Evolutionary conservation across 2,113 vertebrate genomes (phyloP).

Genomic region (Aviceda subcristata): DNA sequence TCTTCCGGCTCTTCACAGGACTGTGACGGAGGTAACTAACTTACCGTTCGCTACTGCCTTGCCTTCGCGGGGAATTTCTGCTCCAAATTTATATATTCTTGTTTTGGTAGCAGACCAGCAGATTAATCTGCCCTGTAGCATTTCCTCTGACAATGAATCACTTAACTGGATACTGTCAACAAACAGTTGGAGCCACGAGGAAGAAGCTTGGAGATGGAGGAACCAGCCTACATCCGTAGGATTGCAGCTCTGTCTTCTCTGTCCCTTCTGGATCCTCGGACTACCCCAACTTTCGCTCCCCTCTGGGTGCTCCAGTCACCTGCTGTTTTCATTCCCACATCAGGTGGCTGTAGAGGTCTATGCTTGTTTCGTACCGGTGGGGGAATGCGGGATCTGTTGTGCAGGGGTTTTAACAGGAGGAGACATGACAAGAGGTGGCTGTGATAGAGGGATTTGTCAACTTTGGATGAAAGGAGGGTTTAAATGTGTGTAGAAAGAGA

Average conservation of each 20-base stretch:
- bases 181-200: background rate
- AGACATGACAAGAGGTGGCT: background rate
- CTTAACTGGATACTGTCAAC: background rate
- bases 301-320: background rate
- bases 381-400: background rate
- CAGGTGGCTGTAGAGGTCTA: background rate
- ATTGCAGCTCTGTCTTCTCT: background rate
- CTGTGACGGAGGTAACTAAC: background rate
- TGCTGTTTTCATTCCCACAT: background rate
- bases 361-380: background rate
- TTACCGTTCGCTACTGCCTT: background rate
- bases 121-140: background rate
- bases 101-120: background rate
- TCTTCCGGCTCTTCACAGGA: background rate
- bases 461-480: background rate
- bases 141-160: background rate
- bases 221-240: background rate
- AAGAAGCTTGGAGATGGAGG: background rate
- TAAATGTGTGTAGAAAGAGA: background rate
- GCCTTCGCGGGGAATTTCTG: background rate
- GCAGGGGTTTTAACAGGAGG: background rate
- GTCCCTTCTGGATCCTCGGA: background rate
- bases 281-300: fast-evolving
- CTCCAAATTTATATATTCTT: background rate
- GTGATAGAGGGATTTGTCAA: background rate